Conservation (phyloP, 2,797 vertebrate species). For the Allobates femoralis region DNA sequence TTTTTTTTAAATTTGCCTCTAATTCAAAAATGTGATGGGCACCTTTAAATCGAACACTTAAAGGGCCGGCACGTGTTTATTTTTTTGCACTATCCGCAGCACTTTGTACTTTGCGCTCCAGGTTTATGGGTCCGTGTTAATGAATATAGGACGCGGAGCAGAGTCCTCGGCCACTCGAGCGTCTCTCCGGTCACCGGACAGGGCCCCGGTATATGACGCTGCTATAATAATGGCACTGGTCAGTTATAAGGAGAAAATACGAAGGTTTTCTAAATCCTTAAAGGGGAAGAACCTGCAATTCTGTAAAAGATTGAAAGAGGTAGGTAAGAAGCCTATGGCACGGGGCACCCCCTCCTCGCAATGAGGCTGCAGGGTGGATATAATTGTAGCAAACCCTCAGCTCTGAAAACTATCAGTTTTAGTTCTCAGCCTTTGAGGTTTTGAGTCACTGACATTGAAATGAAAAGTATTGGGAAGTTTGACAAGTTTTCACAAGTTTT, state of each 20-base stretch:
- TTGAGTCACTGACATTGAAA: not conserved
- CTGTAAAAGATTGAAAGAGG: not conserved
- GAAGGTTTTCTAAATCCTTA: not conserved
- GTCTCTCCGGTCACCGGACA: not conserved
- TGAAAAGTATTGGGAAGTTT: too few species aligned
- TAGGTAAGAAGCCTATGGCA: not conserved
- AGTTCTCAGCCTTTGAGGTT: too few species aligned
- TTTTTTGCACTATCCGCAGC: not conserved
- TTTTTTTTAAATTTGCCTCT: not conserved
- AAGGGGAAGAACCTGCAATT: slow-evolving; percentile 12
- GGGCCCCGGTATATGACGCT: not conserved
- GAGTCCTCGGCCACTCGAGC: not conserved
- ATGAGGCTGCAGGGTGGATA: too few species aligned
- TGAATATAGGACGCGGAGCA: not conserved
- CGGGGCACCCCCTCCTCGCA: too few species aligned
- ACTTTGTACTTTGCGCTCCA: slow-evolving; percentile 21
- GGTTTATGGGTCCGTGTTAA: slow-evolving; percentile 3
- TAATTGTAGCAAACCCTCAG: too few species aligned
- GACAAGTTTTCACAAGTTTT: too few species aligned
- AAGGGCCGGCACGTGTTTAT: not conserved
- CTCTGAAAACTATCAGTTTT: too few species aligned
- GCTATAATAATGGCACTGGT: not conserved
- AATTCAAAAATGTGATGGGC: not conserved
- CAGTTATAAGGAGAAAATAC: slow-evolving; percentile 1
- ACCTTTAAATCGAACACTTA: not conserved